Percentiles rank a stretch among this genome's conserved stretches.
phyloP scores from a whole-genome alignment of 1,140 invertebrate genomes.

The Lepidurus couesii region DNA sequence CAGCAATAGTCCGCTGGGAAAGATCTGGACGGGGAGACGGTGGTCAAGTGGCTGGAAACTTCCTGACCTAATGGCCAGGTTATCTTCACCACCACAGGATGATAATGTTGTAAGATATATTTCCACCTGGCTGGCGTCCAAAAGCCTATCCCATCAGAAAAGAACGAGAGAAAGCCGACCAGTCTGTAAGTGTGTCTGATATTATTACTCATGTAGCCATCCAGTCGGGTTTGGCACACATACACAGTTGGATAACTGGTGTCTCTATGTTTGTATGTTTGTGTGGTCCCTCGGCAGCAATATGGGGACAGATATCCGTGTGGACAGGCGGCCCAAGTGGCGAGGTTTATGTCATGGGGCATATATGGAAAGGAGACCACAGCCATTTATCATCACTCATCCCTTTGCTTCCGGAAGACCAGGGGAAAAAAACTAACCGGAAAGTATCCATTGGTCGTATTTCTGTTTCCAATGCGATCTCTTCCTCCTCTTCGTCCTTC shows the following conservation, averaged over 20 bases:
- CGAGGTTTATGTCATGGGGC: neutral
- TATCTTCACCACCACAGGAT: neutral
- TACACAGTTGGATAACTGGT: slow-evolving; percentile 4
- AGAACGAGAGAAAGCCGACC: neutral
- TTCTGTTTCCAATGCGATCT: neutral
- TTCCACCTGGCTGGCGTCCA: slow-evolving; percentile 4
- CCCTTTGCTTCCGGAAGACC: neutral
- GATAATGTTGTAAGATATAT: neutral
- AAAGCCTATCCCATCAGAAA: neutral
- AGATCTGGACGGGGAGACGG: neutral
- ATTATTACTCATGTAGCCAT: neutral
- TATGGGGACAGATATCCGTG: neutral
- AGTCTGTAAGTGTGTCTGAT: neutral
- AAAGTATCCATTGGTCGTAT: neutral
- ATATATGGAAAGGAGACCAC: neutral
- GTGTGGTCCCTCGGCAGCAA: slow-evolving; percentile 1
- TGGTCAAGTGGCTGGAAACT: slow-evolving; percentile 10
- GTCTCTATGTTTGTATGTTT: neutral
- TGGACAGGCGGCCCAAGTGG: slow-evolving; percentile 17
- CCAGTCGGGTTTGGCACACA: neutral
- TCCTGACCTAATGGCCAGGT: neutral
- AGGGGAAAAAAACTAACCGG: neutral
- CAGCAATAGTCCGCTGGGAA: neutral
- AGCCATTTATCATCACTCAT: neutral
- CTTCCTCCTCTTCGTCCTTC: neutral